Base-by-base conservation (phyloP, 2,113 vertebrate species). In the Oncorhynchus gorbuscha region DNA sequence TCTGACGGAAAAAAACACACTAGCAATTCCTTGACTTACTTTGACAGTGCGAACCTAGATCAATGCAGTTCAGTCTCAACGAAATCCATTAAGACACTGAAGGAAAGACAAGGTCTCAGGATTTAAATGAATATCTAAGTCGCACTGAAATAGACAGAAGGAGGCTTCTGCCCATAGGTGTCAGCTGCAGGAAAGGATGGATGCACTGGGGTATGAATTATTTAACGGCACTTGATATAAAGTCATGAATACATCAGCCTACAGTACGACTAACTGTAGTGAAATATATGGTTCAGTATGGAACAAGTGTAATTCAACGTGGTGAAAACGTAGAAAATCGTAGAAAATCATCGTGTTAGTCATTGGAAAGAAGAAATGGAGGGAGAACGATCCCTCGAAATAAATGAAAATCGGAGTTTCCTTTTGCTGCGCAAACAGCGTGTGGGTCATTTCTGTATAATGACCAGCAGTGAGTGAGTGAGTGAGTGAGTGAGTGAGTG, bases 351-450 rank as follows among this genome's bases (percentile, higher is more conserved):
- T 81, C 85, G 86, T 87, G 78, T 86, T 89, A 88, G 89, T 89
- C 85, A 90, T 68, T 85, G 82, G 81, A 85, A 73, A 81, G 5
- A 71, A 75, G 80, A 73, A 72, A 75, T 81, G 72, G 69, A 55
- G 75, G 81, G 62, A 58, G 76, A 85, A 85, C 80, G 49, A 87
- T 89, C 82, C 76, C 85, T 87, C 80, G 89, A 86, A 86, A 89
- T 61, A 68, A 84, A 76, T 30, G 66, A 73, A 74, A 76, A 83
- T 75, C 12, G 26, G 61, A 48, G 74, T 83, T 84, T 80, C 78
- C 71, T 86, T 89, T 76, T 84, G 87, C 89, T 85, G 82, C 85
- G 83, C 67, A 65, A 77, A 88, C 85, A 87, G 75, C 73, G 82
- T 77, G 65, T 71, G n/a, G 22, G 30, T 70, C 81, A 85, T 87